Base-by-base conservation (phyloP, 2,797 vertebrate genomes). In the Pseudochromis fuscus region DNA sequence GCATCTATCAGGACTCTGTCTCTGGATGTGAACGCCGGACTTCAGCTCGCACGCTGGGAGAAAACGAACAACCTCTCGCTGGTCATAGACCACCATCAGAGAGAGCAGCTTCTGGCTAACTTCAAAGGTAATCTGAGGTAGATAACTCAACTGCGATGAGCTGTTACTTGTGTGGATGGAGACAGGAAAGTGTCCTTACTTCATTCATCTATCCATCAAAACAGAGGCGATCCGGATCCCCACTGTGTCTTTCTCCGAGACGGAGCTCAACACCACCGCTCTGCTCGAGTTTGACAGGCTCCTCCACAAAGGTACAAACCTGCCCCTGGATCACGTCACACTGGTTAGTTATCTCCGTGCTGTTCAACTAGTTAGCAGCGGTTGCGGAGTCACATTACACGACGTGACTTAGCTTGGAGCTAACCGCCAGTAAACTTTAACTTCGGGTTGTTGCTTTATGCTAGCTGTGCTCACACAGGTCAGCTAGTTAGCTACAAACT, bases 181-280 rank as follows among this genome's bases (percentile, higher is more conserved):
- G 19, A n/a, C n/a, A n/a, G n/a, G n/a, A n/a, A n/a, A n/a, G n/a
- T n/a, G n/a, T n/a, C n/a, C 73, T 8, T 9, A 48, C 24, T 63
- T 15, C 1, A 3, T 67, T 79, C 76, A 13, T 8, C 13, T 30
- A 8, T 38, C 13, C 37, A 38, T 38, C 15, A 11, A 13, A 4
- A 4, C 76, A 99, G 98, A 94, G 75, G 95, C 96, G 3, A 86
- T 99, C 74, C 93, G 79, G 88, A 96, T 99, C 74, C 96, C 96
- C n/a, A 98, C 98, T 0, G 96, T 98, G 77, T 96, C 97, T 0
- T 44, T 92, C 37, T 90, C 94, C 1, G 35, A 84, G 4, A 90
- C 91, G 0, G 75, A 96, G 5, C 64, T 81, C 78, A 98, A 97
- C 78, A 89, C 77, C 10, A 95, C 94, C 0, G 96, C 97, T 15